Percentiles rank a stretch among this genome's conserved stretches.
Conservation (phyloP, 2,888 invertebrate genomes). For the Heteropelma amictum region DNA sequence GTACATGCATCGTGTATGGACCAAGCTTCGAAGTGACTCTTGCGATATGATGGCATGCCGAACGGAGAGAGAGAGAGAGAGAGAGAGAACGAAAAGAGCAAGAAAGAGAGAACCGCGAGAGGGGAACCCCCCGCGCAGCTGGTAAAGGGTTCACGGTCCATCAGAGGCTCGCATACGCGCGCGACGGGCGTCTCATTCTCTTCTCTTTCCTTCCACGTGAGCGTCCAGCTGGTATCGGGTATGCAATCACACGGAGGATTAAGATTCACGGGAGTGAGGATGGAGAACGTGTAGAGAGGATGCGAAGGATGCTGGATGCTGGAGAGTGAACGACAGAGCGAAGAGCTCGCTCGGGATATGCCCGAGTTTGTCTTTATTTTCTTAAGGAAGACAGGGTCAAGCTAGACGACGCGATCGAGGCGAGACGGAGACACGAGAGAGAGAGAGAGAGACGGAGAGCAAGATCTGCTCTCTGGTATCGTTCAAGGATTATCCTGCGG, state of each 20-base stretch:
- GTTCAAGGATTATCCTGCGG: constrained; percentile 72
- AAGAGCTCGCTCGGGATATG: constrained; percentile 38
- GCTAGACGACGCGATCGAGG: constrained; percentile 55
- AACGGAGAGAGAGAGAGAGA: constrained; percentile 10
- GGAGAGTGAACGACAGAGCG: constrained; percentile 44
- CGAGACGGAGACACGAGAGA: constrained; percentile 20
- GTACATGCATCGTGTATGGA: constrained; percentile 28
- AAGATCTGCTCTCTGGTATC: constrained; percentile 30
- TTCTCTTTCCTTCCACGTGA: constrained; percentile 71
- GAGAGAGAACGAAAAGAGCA: constrained; percentile 15
- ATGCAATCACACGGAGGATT: constrained; percentile 76
- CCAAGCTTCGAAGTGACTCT: constrained; percentile 50
- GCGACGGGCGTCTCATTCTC: constrained; percentile 67
- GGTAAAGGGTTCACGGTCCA: constrained; percentile 75
- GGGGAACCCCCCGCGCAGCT: constrained; percentile 73
- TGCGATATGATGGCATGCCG: constrained; percentile 19
- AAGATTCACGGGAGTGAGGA: constrained; percentile 64
- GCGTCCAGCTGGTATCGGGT: constrained; percentile 74
- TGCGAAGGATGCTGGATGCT: constrained; percentile 45
- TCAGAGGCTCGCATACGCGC: constrained; percentile 68
- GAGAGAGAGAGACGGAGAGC: neutral
- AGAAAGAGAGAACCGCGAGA: constrained; percentile 52
- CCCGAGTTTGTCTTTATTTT: constrained; percentile 63
- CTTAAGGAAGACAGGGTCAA: constrained; percentile 57
- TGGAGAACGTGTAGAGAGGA: constrained; percentile 61